Conservation (phyloP, 2,113 vertebrate species). For the Clinocottus analis region DNA sequence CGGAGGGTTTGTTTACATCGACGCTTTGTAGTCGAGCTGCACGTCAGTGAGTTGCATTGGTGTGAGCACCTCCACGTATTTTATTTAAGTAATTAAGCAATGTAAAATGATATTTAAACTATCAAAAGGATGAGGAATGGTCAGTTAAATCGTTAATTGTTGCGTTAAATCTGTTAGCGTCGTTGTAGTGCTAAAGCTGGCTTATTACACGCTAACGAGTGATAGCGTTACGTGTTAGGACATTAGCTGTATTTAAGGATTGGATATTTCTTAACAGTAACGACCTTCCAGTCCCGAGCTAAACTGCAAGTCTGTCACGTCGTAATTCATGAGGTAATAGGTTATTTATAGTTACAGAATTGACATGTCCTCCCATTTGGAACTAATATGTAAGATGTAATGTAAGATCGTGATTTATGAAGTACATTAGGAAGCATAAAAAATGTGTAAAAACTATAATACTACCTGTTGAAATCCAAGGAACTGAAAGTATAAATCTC, state of each 20-base stretch:
- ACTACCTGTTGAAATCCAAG: too few species aligned
- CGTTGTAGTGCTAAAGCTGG: background rate
- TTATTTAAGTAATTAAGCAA: background rate
- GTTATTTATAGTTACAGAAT: background rate
- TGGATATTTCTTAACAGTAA: background rate
- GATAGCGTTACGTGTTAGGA: background rate
- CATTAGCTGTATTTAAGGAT: background rate
- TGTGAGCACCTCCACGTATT: background rate
- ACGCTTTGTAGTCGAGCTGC: background rate
- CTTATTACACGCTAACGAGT: background rate
- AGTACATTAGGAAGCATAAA: background rate
- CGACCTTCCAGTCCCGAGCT: background rate
- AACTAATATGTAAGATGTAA: background rate
- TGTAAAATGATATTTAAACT: background rate
- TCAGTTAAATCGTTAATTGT: background rate
- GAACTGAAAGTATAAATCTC: background rate
- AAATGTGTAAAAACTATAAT: background rate
- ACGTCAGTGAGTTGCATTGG: too few species aligned
- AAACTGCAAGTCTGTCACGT: background rate
- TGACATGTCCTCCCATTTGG: background rate
- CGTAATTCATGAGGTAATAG: background rate
- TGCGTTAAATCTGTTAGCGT: background rate
- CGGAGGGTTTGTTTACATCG: constrained; percentile 1
- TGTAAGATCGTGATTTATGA: background rate
- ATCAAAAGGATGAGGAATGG: background rate